Percentiles rank a stretch among this genome's conserved stretches.
These are phyloP conservation scores for Onychomys arenicola DNA, from an alignment of 2,797 vertebrate species.

Conservation along the genomic window DNA sequence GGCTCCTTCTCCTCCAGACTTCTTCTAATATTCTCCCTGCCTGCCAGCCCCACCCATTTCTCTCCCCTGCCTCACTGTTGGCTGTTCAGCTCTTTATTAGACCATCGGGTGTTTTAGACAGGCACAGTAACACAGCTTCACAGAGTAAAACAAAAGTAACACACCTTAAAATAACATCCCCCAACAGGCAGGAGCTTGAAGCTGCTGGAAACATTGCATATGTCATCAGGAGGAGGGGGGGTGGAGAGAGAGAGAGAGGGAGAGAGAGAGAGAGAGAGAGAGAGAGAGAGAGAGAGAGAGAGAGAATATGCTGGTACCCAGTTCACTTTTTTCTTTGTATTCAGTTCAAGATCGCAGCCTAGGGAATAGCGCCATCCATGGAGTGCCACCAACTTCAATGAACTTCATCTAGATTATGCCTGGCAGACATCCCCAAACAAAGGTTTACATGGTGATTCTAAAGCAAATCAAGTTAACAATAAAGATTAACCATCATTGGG, in stretches of 20 bases:
- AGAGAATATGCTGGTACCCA: not conserved
- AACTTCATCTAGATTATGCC: not conserved
- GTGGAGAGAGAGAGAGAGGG: not conserved
- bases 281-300: not conserved
- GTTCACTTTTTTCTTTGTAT: not conserved
- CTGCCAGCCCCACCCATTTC: too few relatives aligned
- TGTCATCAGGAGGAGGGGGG: not conserved
- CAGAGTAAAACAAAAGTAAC: too few relatives aligned
- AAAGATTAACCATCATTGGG: not conserved
- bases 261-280: not conserved
- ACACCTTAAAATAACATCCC: too few relatives aligned
- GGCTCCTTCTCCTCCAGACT: too few relatives aligned
- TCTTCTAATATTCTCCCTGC: too few relatives aligned
- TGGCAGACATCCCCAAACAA: not conserved
- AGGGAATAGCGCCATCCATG: not conserved
- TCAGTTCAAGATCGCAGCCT: not conserved
- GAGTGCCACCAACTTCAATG: not conserved
- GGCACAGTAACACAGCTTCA: too few relatives aligned
- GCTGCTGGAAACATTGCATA: not conserved
- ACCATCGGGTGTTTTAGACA: too few relatives aligned
- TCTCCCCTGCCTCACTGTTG: too few relatives aligned
- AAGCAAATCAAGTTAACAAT: not conserved
- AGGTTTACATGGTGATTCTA: not conserved
- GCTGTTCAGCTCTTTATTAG: too few relatives aligned
- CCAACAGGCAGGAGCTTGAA: not conserved